Conservation (phyloP, 2,888 invertebrate genomes). For the Pristionchus mayeri region DNA sequence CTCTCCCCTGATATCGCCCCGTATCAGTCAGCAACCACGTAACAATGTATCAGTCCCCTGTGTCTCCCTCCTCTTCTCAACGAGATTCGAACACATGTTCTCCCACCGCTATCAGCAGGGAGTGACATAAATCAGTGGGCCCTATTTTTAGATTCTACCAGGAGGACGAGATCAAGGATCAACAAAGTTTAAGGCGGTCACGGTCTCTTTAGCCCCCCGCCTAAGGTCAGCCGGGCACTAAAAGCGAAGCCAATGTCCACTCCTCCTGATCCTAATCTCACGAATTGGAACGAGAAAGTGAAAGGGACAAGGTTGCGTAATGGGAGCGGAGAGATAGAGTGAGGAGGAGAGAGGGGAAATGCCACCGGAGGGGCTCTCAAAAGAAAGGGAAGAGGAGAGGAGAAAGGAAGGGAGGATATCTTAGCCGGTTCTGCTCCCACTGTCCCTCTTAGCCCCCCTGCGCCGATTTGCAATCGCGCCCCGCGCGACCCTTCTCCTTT, state of each 20-base stretch:
- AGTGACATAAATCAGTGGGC: no score
- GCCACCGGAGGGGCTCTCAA: constrained; percentile 23
- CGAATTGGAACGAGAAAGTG: constrained; percentile 28
- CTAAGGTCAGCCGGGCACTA: no score
- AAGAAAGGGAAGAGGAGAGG: constrained; percentile 2
- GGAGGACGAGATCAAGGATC: neutral
- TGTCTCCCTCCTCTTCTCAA: neutral
- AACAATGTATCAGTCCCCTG: constrained; percentile 33
- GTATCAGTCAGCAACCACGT: constrained; percentile 28
- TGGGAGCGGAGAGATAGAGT: constrained; percentile 1
- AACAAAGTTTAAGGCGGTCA: no score
- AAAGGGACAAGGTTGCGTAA: constrained; percentile 42
- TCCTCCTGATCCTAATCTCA: neutral
- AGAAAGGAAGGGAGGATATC: neutral
- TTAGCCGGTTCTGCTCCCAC: constrained; percentile 13
- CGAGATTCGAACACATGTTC: neutral
- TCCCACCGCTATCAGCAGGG: neutral
- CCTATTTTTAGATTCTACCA: no score
- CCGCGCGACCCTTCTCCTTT: neutral
- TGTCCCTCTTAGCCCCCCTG: neutral
- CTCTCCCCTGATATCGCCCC: neutral
- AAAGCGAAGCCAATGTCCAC: constrained; percentile 25
- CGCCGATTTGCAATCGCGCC: constrained; percentile 25
- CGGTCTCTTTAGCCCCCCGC: no score
- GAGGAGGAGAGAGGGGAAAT: neutral